Conservation (phyloP, 2,113 vertebrate genomes). For the Callorhinus ursinus region DNA sequence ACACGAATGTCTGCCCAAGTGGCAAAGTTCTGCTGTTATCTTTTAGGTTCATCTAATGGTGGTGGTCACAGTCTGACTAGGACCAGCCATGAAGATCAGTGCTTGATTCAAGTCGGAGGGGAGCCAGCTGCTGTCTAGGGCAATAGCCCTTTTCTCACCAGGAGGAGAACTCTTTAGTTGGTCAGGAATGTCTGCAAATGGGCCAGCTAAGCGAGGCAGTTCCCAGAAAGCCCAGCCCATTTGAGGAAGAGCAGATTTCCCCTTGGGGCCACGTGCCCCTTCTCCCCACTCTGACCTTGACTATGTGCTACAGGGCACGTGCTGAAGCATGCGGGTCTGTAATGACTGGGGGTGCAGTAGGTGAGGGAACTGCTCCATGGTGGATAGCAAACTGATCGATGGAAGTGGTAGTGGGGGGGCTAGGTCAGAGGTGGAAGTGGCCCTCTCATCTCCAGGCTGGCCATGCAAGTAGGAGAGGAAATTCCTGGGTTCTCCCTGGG, state of each 20-base stretch:
- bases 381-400: neutral
- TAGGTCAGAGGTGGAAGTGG: neutral
- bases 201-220: neutral
- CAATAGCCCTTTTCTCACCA: neutral
- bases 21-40: neutral
- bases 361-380: neutral
- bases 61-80: neutral
- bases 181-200: slow-evolving; percentile 9
- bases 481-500: neutral
- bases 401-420: neutral
- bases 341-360: neutral
- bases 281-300: neutral
- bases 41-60: neutral
- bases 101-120: neutral
- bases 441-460: neutral
- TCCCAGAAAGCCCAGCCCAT: neutral
- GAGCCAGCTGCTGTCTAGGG: neutral
- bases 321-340: neutral
- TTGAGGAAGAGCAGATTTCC: slow-evolving; percentile 17
- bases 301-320: neutral
- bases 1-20: neutral
- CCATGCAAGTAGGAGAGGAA: neutral
- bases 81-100: neutral
- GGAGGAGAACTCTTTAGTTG: neutral
- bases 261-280: neutral